These are phyloP conservation scores for Rhingia campestris DNA, from an alignment of 2,888 invertebrate species.

Conservation along the genomic window DNA sequence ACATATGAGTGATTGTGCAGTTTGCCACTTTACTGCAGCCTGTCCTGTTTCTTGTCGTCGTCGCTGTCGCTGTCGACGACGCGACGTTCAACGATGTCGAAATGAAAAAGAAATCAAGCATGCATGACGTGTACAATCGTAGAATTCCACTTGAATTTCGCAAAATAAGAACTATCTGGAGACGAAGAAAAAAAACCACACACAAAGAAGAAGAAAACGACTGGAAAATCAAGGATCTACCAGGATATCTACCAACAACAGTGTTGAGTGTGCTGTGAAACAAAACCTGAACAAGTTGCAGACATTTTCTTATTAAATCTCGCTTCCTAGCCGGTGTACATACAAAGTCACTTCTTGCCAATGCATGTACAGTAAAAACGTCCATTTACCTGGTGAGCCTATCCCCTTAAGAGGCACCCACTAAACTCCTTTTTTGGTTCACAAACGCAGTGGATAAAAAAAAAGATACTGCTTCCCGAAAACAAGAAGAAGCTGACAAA, in stretches of 20 bases:
- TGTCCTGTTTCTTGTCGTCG: constrained; percentile 49
- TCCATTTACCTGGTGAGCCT: constrained; percentile 55
- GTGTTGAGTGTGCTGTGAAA: not conserved
- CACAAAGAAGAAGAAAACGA: constrained; percentile 11
- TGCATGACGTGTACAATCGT: constrained; percentile 70
- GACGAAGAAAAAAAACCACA: not conserved
- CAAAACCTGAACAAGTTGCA: constrained; percentile 36
- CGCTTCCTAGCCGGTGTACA: constrained; percentile 28
- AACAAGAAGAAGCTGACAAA: constrained; percentile 16
- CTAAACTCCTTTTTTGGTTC: constrained; percentile 3
- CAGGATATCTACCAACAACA: constrained; percentile 7
- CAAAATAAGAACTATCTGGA: constrained; percentile 12
- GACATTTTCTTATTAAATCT: constrained; percentile 72
- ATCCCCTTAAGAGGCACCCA: not conserved
- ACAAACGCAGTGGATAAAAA: constrained; percentile 4
- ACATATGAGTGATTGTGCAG: constrained; percentile 72
- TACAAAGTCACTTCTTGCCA: not conserved
- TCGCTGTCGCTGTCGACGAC: constrained; percentile 20
- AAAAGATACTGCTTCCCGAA: constrained; percentile 9
- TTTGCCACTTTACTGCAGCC: constrained; percentile 69
- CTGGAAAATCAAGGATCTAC: constrained; percentile 40
- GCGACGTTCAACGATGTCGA: constrained; percentile 1
- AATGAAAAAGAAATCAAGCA: constrained; percentile 71
- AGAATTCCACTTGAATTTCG: constrained; percentile 46
- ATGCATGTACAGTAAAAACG: constrained; percentile 1